Evolutionary conservation across 2,888 invertebrate species (phyloP), one percentile per base, ranked within the genome.

Genomic region (Dryomyza anilis): DNA sequence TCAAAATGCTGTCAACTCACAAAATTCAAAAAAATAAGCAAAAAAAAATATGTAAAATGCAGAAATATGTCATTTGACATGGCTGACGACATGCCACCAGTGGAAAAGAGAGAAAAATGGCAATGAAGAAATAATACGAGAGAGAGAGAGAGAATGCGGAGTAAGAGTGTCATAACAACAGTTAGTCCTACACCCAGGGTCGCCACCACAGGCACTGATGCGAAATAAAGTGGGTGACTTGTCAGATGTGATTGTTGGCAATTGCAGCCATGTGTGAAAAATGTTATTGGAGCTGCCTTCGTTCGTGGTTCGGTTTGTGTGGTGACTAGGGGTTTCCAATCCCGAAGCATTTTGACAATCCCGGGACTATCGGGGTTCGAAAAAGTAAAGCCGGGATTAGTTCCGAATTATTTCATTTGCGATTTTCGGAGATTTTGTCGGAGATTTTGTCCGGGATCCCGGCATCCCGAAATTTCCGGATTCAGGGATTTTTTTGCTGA

Each of bases 1-100:
- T 76, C 77, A 76, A 74, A 75, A 75, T 65, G 67, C 69, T 72
- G 71, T 70, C 70, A 72, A 69, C 66, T 70, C 70, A n/a, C n/a
- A 68, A 67, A 70, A 64, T 61, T 61, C 64, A 63, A 69, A 57
- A 59, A 57, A n/a, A n/a, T n/a, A n/a, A n/a, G n/a, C n/a, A n/a
- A n/a, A n/a, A n/a, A n/a, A n/a, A n/a, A n/a, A n/a, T n/a, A n/a
- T n/a, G 23, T 23, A 46, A 61, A 63, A 68, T 68, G 30, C 39
- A 36, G 52, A 57, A 65, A 58, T 57, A 58, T 64, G 60, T 57
- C 56, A 63, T 67, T 61, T 63, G 65, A 61, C 67, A 63, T 60
- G 65, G 43, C 23, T 55, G 64, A 61, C 64, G 36, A 36, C 33
- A 25, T 60, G 33, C 23, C 23, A 27, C 27, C 12, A 48, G 48